These are phyloP conservation scores for Gallinago jamesoni DNA, from an alignment of 2,113 vertebrate genomes.

Conservation along the genomic window DNA sequence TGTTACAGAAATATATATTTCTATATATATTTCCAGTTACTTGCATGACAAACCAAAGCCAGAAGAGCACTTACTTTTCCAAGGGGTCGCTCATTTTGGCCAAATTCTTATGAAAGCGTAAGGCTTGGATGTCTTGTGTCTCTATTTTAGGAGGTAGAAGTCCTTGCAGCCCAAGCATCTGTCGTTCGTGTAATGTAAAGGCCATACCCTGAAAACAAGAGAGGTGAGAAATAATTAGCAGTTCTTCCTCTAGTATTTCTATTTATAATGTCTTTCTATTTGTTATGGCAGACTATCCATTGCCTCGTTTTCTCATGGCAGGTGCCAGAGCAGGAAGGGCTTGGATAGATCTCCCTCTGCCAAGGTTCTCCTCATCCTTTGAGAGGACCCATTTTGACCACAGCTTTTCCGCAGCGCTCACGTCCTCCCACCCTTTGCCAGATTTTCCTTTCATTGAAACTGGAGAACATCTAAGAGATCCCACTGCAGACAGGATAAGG, in stretches of 20 bases:
- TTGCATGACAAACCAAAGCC: not conserved
- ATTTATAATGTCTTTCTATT: not conserved
- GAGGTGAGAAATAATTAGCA: not conserved
- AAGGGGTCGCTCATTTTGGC: conserved; percentile 89
- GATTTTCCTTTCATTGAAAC: not conserved
- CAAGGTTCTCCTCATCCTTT: fast-evolving
- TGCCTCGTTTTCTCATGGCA: fast-evolving
- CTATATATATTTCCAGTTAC: not conserved
- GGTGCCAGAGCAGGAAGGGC: not conserved
- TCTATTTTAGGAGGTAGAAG: conserved; percentile 95
- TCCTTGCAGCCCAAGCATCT: conserved; percentile 93
- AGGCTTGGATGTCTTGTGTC: conserved; percentile 92
- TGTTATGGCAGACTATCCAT: not conserved
- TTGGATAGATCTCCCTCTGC: not conserved
- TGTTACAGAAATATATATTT: fast-evolving
- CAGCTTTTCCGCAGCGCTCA: fast-evolving
- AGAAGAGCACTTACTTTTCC: conserved; percentile 83
- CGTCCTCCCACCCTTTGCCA: not conserved
- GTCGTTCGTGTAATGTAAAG: conserved; percentile 89
- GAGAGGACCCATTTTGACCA: fast-evolving
- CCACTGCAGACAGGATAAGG: not conserved
- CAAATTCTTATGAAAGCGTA: conserved; percentile 92
- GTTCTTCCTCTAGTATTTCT: fast-evolving
- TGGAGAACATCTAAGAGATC: not conserved
- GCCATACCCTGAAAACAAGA: conserved; percentile 89